Conservation (phyloP, 1,140 invertebrate species). For the Brachystomella parvula region DNA sequence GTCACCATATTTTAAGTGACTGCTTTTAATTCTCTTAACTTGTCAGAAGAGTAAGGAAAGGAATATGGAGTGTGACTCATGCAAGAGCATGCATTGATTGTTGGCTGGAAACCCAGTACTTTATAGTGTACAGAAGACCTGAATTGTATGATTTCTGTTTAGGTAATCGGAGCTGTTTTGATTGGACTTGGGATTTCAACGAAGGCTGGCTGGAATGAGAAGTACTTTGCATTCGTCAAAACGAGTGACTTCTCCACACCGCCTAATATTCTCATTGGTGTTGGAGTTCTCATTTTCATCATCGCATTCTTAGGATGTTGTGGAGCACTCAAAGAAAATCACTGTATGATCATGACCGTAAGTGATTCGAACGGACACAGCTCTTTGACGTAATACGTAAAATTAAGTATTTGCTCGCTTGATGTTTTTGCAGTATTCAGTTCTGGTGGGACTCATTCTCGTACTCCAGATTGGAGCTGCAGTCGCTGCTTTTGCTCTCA, state of each 20-base stretch:
- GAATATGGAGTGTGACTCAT: background rate
- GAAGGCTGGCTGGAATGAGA: slow-evolving; percentile 17
- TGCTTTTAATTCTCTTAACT: background rate
- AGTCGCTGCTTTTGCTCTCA: slow-evolving; percentile 28
- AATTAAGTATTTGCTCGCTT: background rate
- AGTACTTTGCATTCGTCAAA: slow-evolving; percentile 18
- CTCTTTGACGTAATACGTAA: background rate
- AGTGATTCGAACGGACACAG: slow-evolving; percentile 8
- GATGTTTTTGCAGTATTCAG: slow-evolving; percentile 29
- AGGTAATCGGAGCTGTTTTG: slow-evolving; percentile 29
- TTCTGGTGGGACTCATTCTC: slow-evolving; percentile 33
- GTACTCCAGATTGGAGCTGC: slow-evolving; percentile 34
- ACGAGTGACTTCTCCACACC: slow-evolving; percentile 16
- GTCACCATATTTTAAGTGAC: background rate
- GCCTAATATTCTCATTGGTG: slow-evolving; percentile 31
- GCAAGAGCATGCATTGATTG: background rate
- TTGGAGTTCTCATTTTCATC: slow-evolving; percentile 34
- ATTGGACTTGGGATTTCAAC: slow-evolving; percentile 21
- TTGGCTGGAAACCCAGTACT: background rate
- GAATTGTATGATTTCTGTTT: background rate
- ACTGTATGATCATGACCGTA: slow-evolving; percentile 38
- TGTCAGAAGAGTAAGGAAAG: background rate
- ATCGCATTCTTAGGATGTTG: slow-evolving; percentile 38
- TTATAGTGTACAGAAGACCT: background rate
- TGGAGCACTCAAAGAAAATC: slow-evolving; percentile 34